phyloP scores from a whole-genome alignment of 2,797 vertebrate genomes.

The Pseudocheirus occidentalis region DNA sequence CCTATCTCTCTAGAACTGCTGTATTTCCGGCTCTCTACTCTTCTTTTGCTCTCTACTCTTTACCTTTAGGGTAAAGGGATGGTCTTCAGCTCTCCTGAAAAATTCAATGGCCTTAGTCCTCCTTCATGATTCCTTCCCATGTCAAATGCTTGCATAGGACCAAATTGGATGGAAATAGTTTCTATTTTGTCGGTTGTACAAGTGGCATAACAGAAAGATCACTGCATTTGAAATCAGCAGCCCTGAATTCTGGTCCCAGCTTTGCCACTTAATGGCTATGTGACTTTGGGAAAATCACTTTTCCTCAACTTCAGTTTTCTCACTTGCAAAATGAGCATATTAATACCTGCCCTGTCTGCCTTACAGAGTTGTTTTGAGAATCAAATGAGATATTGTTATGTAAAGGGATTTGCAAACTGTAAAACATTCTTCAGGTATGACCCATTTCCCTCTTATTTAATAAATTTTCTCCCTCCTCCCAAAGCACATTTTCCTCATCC shows the following conservation, averaged over 20 bases:
- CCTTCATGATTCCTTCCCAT: not conserved
- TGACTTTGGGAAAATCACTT: not conserved
- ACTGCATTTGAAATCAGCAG: not conserved
- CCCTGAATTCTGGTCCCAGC: not conserved
- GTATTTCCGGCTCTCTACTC: not conserved
- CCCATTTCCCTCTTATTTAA: not conserved
- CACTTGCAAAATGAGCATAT: not conserved
- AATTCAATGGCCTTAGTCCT: not conserved
- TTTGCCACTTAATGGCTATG: not conserved
- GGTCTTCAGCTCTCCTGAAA: not conserved
- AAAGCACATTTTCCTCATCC: not conserved
- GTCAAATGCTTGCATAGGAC: not conserved
- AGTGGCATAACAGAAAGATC: not conserved
- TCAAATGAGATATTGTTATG: not conserved
- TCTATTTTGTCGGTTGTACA: not conserved
- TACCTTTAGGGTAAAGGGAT: not conserved
- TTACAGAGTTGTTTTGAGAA: not conserved
- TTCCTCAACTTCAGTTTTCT: not conserved
- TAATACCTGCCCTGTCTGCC: not conserved
- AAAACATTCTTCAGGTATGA: not conserved
- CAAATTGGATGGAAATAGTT: not conserved
- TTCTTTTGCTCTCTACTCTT: not conserved
- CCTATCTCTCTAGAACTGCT: not conserved
- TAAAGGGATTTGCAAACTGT: not conserved
- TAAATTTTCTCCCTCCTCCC: not conserved